A percentile compares a stretch with the other conserved stretches of the same genome.
Evolutionary conservation across 2,113 vertebrate genomes (phyloP).

Genomic region (Antennarius striatus): DNA sequence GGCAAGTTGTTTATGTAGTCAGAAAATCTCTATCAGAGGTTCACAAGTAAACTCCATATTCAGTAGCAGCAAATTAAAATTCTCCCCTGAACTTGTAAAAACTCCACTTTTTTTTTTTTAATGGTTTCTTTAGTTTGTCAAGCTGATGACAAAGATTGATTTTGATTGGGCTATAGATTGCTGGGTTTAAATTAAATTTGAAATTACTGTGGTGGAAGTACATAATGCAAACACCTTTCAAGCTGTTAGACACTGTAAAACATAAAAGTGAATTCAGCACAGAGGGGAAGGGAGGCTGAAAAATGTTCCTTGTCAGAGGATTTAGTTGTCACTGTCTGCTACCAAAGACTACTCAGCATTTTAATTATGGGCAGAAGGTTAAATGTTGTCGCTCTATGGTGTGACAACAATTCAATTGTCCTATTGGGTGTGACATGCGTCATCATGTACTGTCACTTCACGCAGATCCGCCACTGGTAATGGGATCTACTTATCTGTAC

Average conservation of each 20-base stretch:
- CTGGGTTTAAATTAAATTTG: slow-evolving; percentile 22
- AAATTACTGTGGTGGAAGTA: slow-evolving; percentile 7
- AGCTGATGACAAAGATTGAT: slow-evolving; percentile 30
- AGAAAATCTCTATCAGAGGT: too few relatives aligned
- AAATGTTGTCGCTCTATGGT: slow-evolving; percentile 48
- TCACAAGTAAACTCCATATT: too few relatives aligned
- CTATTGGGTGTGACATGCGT: not conserved
- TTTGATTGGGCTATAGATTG: slow-evolving; percentile 42
- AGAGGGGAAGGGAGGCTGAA: slow-evolving; percentile 28
- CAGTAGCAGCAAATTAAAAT: too few relatives aligned
- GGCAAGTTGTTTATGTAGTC: too few relatives aligned
- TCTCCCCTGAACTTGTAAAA: too few relatives aligned
- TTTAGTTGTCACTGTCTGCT: slow-evolving; percentile 64
- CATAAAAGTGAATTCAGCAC: slow-evolving; percentile 18
- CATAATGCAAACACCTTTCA: slow-evolving; percentile 42
- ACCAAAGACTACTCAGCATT: slow-evolving; percentile 45
- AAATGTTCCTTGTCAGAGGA: slow-evolving; percentile 60
- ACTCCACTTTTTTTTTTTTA: too few relatives aligned
- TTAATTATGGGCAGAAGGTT: slow-evolving; percentile 53
- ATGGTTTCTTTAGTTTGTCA: slow-evolving; percentile 21
- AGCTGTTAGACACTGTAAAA: slow-evolving; percentile 23
- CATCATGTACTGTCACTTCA: not conserved
- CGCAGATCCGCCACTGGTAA: too few relatives aligned
- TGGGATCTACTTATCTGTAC: too few relatives aligned
- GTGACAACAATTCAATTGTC: slow-evolving; percentile 10